These are phyloP conservation scores for Apostichopus japonicus DNA, from an alignment of 35 echinoderm and acorn worm genomes.

Conservation along the genomic window DNA sequence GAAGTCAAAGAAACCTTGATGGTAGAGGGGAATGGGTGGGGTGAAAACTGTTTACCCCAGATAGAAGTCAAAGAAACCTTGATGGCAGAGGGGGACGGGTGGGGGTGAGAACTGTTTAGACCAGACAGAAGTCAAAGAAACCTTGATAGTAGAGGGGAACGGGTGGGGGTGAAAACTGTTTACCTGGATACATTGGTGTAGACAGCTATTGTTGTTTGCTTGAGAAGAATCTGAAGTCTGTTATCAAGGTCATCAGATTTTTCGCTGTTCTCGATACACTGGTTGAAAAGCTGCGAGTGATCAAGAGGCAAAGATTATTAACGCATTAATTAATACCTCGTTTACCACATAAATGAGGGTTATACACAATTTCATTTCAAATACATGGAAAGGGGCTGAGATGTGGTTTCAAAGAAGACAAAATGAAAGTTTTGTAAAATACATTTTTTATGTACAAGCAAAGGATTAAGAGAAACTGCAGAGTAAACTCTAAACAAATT, in stretches of 20 bases:
- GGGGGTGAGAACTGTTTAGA: constrained; percentile 4
- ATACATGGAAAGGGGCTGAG: neutral
- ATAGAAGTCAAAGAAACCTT: too few relatives aligned
- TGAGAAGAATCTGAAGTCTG: constrained; percentile 71
- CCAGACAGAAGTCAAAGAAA: too few relatives aligned
- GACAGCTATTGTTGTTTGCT: constrained; percentile 81
- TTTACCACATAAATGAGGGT: neutral
- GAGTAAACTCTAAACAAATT: too few relatives aligned
- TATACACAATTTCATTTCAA: too few relatives aligned
- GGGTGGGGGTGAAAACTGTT: neutral
- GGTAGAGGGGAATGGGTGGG: too few relatives aligned
- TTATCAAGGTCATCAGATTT: constrained; percentile 86
- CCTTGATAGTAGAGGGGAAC: neutral
- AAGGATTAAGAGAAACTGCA: too few relatives aligned
- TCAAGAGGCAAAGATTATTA: neutral
- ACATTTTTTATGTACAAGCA: too few relatives aligned
- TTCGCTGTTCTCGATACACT: constrained; percentile 93
- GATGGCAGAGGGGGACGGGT: neutral
- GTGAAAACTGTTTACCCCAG: too few relatives aligned
- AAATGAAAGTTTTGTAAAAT: neutral
- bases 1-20: too few relatives aligned
- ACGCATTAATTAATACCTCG: neutral
- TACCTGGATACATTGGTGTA: constrained; percentile 95
- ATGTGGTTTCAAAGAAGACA: neutral
- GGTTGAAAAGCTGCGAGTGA: constrained; percentile 85